Percentiles rank a stretch among this genome's conserved stretches.
These are phyloP conservation scores for Psix sp. DNA, from an alignment of 1,140 invertebrate species.

Conservation along the genomic window DNA sequence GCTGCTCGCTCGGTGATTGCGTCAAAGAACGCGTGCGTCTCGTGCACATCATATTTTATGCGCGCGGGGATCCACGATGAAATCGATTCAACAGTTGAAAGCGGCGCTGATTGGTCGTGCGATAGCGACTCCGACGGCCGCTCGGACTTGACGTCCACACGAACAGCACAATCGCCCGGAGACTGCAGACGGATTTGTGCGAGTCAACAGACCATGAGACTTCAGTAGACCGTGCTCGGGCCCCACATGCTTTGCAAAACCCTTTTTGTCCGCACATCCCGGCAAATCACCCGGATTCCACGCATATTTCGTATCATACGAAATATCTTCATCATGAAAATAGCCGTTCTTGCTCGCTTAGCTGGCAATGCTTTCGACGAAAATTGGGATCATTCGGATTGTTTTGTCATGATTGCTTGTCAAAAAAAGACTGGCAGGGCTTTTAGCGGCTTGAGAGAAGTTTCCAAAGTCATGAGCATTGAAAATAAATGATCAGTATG, in stretches of 20 bases:
- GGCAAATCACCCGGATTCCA: slow-evolving; percentile 20
- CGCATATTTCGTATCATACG: slow-evolving; percentile 2
- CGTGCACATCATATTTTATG: neutral
- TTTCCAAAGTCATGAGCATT: too few species aligned
- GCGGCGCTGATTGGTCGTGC: slow-evolving; percentile 33
- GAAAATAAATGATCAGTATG: too few species aligned
- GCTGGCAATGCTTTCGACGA: neutral
- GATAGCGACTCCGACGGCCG: slow-evolving; percentile 8
- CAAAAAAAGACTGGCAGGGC: too few species aligned
- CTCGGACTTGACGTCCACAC: slow-evolving; percentile 28
- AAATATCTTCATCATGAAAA: slow-evolving; percentile 1
- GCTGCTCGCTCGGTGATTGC: neutral
- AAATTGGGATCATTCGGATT: too few species aligned
- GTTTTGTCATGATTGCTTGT: too few species aligned
- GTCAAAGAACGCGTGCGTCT: neutral
- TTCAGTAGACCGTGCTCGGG: slow-evolving; percentile 22
- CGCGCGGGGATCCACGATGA: slow-evolving; percentile 12
- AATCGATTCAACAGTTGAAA: slow-evolving; percentile 35
- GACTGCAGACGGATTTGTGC: slow-evolving; percentile 20
- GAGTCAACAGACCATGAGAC: slow-evolving; percentile 33
- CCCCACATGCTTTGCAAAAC: slow-evolving; percentile 25
- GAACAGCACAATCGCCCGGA: slow-evolving; percentile 14
- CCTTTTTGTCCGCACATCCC: slow-evolving; percentile 24
- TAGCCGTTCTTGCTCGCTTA: neutral
- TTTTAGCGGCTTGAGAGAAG: too few species aligned